phyloP scores from a whole-genome alignment of 2,113 vertebrate genomes.

The Sisor rabdophorus region DNA sequence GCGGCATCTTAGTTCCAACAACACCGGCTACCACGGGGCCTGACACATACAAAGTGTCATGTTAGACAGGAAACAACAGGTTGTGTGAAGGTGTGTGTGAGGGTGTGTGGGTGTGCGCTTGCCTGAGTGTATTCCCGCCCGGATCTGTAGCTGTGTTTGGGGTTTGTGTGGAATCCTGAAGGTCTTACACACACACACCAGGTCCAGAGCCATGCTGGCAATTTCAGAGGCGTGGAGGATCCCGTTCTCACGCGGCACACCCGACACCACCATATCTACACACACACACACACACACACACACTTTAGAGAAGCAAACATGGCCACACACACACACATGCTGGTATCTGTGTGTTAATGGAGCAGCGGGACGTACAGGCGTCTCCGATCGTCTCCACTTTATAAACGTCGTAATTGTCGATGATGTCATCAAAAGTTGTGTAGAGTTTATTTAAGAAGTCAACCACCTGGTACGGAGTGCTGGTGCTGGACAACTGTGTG shows the following conservation, averaged over 20 bases:
- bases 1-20: slow-evolving; percentile 88
- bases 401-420: slow-evolving; percentile 80
- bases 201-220: slow-evolving; percentile 78
- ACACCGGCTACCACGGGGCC: slow-evolving; percentile 85
- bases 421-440: slow-evolving; percentile 79
- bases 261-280: slow-evolving; percentile 81
- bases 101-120: neutral
- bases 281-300: slow-evolving; percentile 16
- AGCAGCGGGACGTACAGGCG: slow-evolving; percentile 65
- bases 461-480: slow-evolving; percentile 77
- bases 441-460: slow-evolving; percentile 82
- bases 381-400: slow-evolving; percentile 82
- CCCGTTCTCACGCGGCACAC: slow-evolving; percentile 74
- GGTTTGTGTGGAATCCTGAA: slow-evolving; percentile 81
- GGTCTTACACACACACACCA: slow-evolving; percentile 73
- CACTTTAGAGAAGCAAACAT: neutral
- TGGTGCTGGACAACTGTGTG: slow-evolving; percentile 79
- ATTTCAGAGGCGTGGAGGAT: slow-evolving; percentile 75
- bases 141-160: slow-evolving; percentile 74
- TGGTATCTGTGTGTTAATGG: neutral
- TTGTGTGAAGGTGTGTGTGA: neutral
- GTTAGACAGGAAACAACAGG: neutral
- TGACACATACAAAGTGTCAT: slow-evolving; percentile 45
- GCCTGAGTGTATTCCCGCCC: slow-evolving; percentile 67
- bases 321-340: neutral